Evolutionary conservation across 2,113 vertebrate genomes (phyloP).

Genomic region (Myotis brandtii): DNA sequence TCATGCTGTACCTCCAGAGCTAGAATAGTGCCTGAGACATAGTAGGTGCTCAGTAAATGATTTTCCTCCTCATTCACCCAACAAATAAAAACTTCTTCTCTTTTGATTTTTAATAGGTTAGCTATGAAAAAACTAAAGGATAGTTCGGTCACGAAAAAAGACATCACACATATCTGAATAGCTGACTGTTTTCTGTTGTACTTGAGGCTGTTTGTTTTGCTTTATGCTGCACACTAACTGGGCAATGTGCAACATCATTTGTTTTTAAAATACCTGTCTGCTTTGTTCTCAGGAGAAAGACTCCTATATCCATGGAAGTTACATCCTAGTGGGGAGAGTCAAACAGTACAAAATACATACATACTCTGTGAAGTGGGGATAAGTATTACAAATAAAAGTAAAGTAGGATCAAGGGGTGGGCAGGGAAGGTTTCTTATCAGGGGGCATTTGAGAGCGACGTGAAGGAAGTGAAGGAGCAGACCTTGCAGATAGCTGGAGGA

Average conservation of each 20-base stretch:
- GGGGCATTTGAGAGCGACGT: background rate
- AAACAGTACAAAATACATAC: background rate
- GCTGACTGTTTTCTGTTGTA: background rate
- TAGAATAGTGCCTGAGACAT: background rate
- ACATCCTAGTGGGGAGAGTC: background rate
- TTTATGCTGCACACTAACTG: background rate
- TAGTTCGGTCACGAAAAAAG: background rate
- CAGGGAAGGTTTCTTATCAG: background rate
- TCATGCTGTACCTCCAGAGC: background rate
- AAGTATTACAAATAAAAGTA: background rate
- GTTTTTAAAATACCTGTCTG: conserved; percentile 26
- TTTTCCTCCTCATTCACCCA: background rate
- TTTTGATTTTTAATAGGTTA: background rate
- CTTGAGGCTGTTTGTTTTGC: background rate
- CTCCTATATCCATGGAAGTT: background rate
- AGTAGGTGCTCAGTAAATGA: background rate
- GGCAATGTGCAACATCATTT: background rate
- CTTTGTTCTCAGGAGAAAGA: background rate
- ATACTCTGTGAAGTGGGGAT: background rate
- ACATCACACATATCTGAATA: background rate
- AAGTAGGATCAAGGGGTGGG: background rate
- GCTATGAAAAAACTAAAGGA: background rate
- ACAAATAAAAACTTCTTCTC: background rate
- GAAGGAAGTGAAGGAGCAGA: background rate
- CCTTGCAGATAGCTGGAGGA: background rate